Evolutionary conservation across 2,797 vertebrate species (phyloP).

Genomic region (Sebastes hopkinsi): DNA sequence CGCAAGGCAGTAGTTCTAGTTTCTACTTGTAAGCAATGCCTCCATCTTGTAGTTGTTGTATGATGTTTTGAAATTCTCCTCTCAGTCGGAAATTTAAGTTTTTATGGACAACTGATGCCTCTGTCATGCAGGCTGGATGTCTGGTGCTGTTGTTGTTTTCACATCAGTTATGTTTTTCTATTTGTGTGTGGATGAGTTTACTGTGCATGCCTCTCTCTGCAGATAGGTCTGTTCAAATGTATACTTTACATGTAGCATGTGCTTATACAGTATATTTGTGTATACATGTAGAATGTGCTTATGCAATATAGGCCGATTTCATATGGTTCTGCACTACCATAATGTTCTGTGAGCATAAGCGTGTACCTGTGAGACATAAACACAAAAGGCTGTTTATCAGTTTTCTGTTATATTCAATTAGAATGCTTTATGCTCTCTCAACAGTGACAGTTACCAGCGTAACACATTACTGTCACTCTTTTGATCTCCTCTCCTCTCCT

Average conservation of each 20-base stretch:
- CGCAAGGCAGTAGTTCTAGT: background rate
- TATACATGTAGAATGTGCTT: background rate
- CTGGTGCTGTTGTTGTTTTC: background rate
- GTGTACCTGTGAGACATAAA: background rate
- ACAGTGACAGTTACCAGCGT: background rate
- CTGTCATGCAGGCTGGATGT: background rate
- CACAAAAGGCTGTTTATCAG: background rate
- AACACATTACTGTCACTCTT: conserved; percentile 6
- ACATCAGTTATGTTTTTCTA: background rate
- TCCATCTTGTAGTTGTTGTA: background rate
- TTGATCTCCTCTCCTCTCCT: background rate
- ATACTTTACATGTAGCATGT: background rate
- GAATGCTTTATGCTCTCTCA: conserved; percentile 4
- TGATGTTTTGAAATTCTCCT: background rate
- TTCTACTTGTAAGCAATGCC: background rate
- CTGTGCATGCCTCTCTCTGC: background rate
- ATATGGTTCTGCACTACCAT: background rate
- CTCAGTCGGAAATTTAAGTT: background rate
- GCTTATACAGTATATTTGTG: background rate
- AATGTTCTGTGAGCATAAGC: background rate
- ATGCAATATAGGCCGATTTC: background rate
- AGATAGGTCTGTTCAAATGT: background rate
- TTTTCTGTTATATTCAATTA: conserved; percentile 27
- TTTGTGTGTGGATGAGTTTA: background rate
- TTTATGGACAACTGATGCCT: background rate